Evolutionary conservation across 2,113 vertebrate species (phyloP).

Genomic region (Turnix velox): DNA sequence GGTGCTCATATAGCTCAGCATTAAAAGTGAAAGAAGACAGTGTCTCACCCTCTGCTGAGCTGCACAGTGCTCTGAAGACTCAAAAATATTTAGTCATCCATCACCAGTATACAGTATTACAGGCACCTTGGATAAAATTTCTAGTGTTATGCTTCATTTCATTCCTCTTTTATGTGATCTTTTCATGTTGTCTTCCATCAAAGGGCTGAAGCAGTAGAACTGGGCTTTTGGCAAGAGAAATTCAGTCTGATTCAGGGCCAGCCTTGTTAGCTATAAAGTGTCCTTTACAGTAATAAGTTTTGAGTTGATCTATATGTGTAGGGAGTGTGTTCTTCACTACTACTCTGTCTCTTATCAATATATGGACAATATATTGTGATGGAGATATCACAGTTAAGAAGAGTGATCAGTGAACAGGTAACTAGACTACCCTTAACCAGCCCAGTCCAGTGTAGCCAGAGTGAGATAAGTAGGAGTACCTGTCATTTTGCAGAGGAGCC

Average conservation of each 20-base stretch:
- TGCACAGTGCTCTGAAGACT: not conserved
- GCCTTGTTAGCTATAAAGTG: not conserved
- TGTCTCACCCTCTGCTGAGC: not conserved
- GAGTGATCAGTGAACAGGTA: too few species aligned
- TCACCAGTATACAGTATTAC: not conserved
- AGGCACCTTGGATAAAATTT: not conserved
- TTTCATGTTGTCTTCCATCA: not conserved
- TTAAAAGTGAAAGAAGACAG: not conserved
- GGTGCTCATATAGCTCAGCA: not conserved
- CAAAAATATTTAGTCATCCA: not conserved
- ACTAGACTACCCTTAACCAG: not conserved
- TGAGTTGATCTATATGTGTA: not conserved
- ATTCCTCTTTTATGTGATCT: not conserved
- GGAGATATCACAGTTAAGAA: too few species aligned
- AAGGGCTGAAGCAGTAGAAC: not conserved
- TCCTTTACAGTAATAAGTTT: not conserved
- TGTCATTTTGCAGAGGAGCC: not conserved
- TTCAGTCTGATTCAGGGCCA: not conserved
- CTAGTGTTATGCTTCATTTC: not conserved
- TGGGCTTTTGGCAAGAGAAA: not conserved
- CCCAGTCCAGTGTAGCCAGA: not conserved
- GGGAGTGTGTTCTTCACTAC: not conserved
- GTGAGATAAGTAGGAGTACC: not conserved
- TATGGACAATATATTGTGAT: too few species aligned
- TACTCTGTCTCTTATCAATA: rapidly evolving